A percentile compares a stretch with the other conserved stretches of the same genome.
These are phyloP conservation scores for Lacerta viridis DNA, from an alignment of 2,797 vertebrate species.

Conservation along the genomic window DNA sequence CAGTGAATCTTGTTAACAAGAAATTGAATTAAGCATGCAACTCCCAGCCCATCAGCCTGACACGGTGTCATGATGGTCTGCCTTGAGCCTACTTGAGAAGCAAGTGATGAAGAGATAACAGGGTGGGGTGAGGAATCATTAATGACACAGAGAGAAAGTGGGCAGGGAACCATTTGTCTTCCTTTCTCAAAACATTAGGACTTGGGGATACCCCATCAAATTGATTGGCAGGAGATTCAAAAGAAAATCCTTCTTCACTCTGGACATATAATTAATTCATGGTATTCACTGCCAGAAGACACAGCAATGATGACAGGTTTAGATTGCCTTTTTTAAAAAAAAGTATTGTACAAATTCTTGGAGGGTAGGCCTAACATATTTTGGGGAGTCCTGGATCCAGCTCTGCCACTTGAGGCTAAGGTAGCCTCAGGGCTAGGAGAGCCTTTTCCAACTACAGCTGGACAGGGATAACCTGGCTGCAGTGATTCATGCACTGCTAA, in stretches of 20 bases:
- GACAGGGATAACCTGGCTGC: too few species aligned
- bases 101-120: background rate
- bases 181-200: background rate
- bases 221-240: background rate
- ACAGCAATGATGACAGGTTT: background rate
- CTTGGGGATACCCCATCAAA: background rate
- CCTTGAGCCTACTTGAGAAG: background rate
- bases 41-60: background rate
- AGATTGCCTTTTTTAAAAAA: too few species aligned
- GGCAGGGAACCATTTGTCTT: background rate
- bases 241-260: conserved; percentile 7
- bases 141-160: background rate
- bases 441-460: too few species aligned
- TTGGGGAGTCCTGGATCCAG: too few species aligned
- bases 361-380: too few species aligned
- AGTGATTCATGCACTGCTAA: too few species aligned
- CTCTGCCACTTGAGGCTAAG: too few species aligned
- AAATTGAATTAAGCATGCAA: conserved; percentile 4
- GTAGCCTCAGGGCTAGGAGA: too few species aligned
- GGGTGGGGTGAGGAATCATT: too few species aligned
- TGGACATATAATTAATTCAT: background rate
- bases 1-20: conserved; percentile 11
- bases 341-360: too few species aligned
- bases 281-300: background rate
- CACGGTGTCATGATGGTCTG: too few species aligned